Evolutionary conservation across 2,888 invertebrate species (phyloP), one percentile per base, ranked within the genome.

Genomic region (Acleris sparsana): DNA sequence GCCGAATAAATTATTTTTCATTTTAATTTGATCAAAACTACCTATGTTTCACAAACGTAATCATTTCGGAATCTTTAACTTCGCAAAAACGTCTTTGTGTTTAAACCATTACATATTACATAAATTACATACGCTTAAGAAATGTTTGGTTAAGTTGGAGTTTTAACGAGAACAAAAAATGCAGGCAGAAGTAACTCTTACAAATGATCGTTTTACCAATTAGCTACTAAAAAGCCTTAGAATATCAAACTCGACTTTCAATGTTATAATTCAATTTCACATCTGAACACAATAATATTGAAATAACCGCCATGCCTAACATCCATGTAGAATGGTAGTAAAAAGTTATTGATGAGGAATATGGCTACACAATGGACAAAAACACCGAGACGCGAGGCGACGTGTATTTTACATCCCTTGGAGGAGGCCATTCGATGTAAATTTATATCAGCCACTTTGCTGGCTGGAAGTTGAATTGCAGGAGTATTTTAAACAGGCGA

Each of bases 341-440:
- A 57, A 57, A 46, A 17, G 46, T 57, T 57, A 57, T 56, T 56
- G 57, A 57, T 57, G 57, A 20, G 17, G 25, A 57, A 46, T 43
- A 55, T 44, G 46, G 11, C 39, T 44, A 52, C 52, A 57, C 57
- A 57, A 57, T 57, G 57, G 46, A 57, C 17, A 57, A 46, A 57
- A 57, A 57, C 44, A 18, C 16, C 25, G 52, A n/a, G 33, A 49
- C 56, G 56, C 44, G 46, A 17, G 57, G 46, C 20, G 17, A 57
- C n/a, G 57, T 17, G 25, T 17, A 22, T 25, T 44, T 29, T 33
- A 46, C 13, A 16, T 55, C 43, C 56, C 43, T 22, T 18, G n/a
- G 44, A 39, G 33, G 18, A 33, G 53, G 20, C 25, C 25, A 57
- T 57, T 57, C 57, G 57, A 57, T 57, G 46, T 44, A 57, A 57